A percentile compares a stretch with the other conserved stretches of the same genome.
Conservation (phyloP, 2,888 invertebrate genomes). For the Aphidoletes aphidimyza region DNA sequence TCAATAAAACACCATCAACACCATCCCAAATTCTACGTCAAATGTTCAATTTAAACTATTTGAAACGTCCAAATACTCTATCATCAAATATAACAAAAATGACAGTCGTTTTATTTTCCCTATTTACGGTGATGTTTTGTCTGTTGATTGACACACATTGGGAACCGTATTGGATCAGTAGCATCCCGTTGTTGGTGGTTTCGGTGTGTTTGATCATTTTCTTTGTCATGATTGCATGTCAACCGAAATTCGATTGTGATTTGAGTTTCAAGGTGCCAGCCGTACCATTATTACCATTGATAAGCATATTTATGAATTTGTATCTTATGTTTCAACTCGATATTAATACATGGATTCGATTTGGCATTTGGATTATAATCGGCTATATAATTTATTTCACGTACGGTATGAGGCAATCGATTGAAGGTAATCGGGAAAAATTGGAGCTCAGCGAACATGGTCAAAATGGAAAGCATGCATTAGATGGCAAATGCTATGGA, state of each 20-base stretch:
- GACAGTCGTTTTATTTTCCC: conserved; percentile 70
- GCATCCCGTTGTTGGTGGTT: conserved; percentile 67
- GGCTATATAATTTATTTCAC: conserved; percentile 88
- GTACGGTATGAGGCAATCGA: conserved; percentile 84
- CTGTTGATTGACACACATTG: conserved; percentile 52
- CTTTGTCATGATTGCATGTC: conserved; percentile 73
- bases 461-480: background rate
- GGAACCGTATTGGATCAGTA: background rate
- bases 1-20: conserved; percentile 61
- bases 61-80: conserved; percentile 74
- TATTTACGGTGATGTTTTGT: conserved; percentile 62
- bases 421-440: conserved; percentile 67
- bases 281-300: conserved; percentile 84
- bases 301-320: conserved; percentile 87
- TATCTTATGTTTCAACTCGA: conserved; percentile 92
- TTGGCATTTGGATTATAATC: conserved; percentile 83
- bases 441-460: conserved; percentile 24
- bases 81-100: conserved; percentile 75
- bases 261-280: conserved; percentile 84
- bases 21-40: conserved; percentile 68
- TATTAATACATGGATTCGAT: conserved; percentile 86
- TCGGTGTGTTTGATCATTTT: conserved; percentile 69
- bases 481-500: background rate
- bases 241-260: conserved; percentile 73
- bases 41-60: conserved; percentile 77